A percentile compares a stretch with the other conserved stretches of the same genome.
Evolutionary conservation across 2,888 invertebrate species (phyloP).

Genomic region (Scelioninae gen. 1): DNA sequence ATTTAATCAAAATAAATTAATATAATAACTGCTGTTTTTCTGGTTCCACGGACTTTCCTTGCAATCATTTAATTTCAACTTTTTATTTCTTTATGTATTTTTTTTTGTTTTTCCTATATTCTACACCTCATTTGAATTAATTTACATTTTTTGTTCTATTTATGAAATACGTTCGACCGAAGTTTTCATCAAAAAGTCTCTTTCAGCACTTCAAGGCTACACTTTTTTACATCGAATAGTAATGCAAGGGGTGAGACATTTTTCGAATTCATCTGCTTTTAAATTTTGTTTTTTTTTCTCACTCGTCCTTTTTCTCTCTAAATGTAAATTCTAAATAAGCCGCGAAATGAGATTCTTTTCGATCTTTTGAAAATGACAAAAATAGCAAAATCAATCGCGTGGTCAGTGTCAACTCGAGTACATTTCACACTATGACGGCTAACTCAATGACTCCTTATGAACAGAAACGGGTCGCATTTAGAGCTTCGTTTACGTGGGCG

Average conservation of each 20-base stretch:
- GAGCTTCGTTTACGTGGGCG: no score
- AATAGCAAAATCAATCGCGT: conserved; percentile 62
- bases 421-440: conserved; percentile 12
- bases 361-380: conserved; percentile 51
- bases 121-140: no score
- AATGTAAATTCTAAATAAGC: conserved; percentile 49
- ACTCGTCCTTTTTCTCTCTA: neutral
- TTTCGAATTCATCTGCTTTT: conserved; percentile 22
- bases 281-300: conserved; percentile 2
- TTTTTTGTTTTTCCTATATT: no score
- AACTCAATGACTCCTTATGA: conserved; percentile 30
- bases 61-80: no score
- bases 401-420: conserved; percentile 50
- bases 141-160: no score
- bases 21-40: no score
- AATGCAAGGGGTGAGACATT: neutral
- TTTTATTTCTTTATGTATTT: no score
- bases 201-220: neutral
- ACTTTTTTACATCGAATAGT: conserved; percentile 2
- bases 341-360: conserved; percentile 51
- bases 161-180: neutral
- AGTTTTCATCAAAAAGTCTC: neutral
- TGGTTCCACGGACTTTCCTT: no score
- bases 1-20: no score
- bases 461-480: no score